These are phyloP conservation scores for Phylloscopus collybita DNA, from an alignment of 2,797 vertebrate genomes.

Conservation along the genomic window DNA sequence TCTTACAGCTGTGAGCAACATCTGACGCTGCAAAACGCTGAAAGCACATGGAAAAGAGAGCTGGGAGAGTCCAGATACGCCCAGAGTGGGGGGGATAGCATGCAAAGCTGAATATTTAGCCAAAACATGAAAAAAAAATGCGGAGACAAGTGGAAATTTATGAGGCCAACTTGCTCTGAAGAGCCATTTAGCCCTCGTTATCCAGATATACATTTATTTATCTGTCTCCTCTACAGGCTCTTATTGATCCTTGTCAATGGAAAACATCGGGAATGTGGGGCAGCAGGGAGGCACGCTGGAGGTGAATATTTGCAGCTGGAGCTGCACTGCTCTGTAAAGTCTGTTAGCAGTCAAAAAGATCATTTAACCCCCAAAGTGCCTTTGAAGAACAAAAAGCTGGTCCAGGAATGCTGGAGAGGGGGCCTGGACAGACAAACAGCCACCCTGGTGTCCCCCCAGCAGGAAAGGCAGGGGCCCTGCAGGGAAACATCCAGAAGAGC, in stretches of 20 bases:
- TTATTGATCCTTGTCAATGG: neutral
- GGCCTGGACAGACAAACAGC: neutral
- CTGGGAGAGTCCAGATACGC: conserved; percentile 12
- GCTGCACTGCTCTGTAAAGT: neutral
- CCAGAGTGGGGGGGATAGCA: conserved; percentile 25
- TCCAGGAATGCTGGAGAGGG: rapidly evolving
- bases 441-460: neutral
- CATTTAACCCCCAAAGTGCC: neutral
- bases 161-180: neutral
- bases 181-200: neutral
- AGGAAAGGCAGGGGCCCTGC: neutral
- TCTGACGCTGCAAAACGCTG: conserved; percentile 68
- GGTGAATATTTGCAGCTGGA: neutral
- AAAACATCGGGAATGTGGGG: neutral
- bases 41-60: neutral
- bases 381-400: neutral
- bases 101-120: neutral
- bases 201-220: neutral
- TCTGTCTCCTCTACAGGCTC: neutral
- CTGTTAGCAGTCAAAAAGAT: neutral
- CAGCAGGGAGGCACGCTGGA: neutral
- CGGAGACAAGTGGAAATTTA: neutral
- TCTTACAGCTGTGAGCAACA: conserved; percentile 73
- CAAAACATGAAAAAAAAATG: neutral
- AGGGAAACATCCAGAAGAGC: neutral